Evolutionary conservation across 2,797 vertebrate species (phyloP), one percentile per base, ranked within the genome.

Genomic region (Eleutherodactylus coqui): DNA sequence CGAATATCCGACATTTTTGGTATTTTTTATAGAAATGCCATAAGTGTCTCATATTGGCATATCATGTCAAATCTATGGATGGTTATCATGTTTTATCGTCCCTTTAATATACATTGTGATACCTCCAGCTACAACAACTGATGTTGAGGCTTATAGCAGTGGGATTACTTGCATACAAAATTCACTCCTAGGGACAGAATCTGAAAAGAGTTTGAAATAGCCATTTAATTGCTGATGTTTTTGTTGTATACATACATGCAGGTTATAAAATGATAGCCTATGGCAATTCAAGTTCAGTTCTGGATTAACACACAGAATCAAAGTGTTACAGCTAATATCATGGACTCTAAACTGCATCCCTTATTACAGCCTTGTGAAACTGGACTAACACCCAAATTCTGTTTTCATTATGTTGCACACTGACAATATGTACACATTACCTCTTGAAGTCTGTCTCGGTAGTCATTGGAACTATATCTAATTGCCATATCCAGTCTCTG

Each of bases 401-500:
- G 62, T 21, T n/a, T n/a, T n/a, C n/a, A n/a, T n/a, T n/a, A n/a
- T n/a, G n/a, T n/a, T n/a, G n/a, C n/a, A n/a, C n/a, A n/a, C n/a
- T n/a, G n/a, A n/a, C 3, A n/a, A 58, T 38, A 78, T 38, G 34
- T 58, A 5, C 47, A 78, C 29, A 14, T 83, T 55, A 87, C 86
- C 19, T 92, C 87, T 45, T 91, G 90, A 36, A 95, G 89, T 83
- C 89, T 90, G 29, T 87, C 81, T 10, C 87, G 88, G 53, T 91
- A 90, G 9, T 91, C 81, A 5, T 85, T 88, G 10, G 93, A 92
- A 87, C 94, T 95, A 89, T 95, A 96, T 80, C 95, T 95, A 86
- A 95, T 91, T 41, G 92, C 94, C 95, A 95, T 94, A 86, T 94
- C 93, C 62, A 94, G 79, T 49, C 88, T 90, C 53, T 91, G 89